Evolutionary conservation across 2,888 invertebrate species (phyloP), one percentile per base, ranked within the genome.

Genomic region (Pemphredon lugubris): DNA sequence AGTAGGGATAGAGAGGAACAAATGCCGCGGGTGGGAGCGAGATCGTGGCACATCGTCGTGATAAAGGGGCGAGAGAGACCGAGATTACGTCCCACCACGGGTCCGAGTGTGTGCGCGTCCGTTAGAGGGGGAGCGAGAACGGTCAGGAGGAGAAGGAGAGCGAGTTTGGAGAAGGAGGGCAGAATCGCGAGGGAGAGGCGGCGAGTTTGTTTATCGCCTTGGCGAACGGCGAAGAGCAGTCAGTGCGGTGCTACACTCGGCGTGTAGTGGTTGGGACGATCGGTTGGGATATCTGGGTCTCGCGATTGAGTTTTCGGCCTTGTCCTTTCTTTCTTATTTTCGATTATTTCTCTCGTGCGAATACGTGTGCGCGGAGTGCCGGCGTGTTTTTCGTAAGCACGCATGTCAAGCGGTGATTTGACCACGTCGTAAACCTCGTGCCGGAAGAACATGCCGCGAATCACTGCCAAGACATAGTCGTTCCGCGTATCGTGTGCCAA

Each of bases 161-260:
- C 2, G 39, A 30, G 50, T 39, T 53, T 30, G 20, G 60, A 34
- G 54, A 66, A 63, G 66, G 73, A 71, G 57, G 57, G 58, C 26
- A 64, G 40, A 51, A 9, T 42, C 39, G 70, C 34, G 83, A 83
- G 82, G 84, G 83, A 83, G 84, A 83, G 79, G 81, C 82, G 83
- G 80, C 69, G 85, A 84, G 88, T 89, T 89, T 89, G 89, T 89
- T 89, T 89, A 89, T 89, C 86, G 87, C 83, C 81, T 80, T 84
- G 85, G 83, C 82, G 81, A 82, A 83, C 80, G 80, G 81, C 77
- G 81, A 80, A n/a, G 84, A 75, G 79, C 76, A 83, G 83, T 87
- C 85, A 88, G 88, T 88, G 85, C 84, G 86, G 87, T 86, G 85
- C 83, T 83, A 84, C 83, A 80, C 84, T 84, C 79, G 78, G 84